Evolutionary conservation across 2,797 vertebrate species (phyloP), one percentile per base, ranked within the genome.

Genomic region (Melanotaenia trifasciata): DNA sequence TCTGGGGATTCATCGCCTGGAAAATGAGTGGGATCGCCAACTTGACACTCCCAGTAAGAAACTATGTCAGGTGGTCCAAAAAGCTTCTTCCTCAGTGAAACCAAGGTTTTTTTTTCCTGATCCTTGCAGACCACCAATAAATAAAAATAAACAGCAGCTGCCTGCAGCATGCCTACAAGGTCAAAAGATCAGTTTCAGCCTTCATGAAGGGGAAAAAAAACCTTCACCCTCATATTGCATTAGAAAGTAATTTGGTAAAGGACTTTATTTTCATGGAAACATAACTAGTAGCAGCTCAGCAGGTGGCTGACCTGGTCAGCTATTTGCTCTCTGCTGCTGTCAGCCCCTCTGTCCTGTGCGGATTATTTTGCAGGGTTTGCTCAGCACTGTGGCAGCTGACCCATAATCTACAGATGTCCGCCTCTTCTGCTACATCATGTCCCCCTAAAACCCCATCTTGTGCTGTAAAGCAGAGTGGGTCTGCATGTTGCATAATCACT

Each of bases 91-190:
- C 50, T 67, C 50, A 59, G 33, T 22, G 24, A 57, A 66, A 73
- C 35, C 5, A 32, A 14, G 32, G 22, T 7, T 24, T 63, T 62
- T 22, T 63, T 40, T 50, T 64, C 76, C 65, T 78, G 53, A 67
- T 72, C 9, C 60, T 58, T n/a, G 69, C 62, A 73, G 70, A 72
- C 64, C 71, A 67, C 60, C 62, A 38, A 71, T 90, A 88, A 92
- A 92, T 93, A 89, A 92, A 93, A 91, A 87, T 85, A 93, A 93
- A 92, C 86, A 80, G 65, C 78, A 82, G 85, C 86, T 90, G 78
- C 58, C 47, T 63, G 60, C 72, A 63, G 72, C 62, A 81, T 35
- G 54, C 70, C 80, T 74, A 77, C 56, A 35, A n/a, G 26, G 58
- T 58, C 59, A n/a, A 9, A 67, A 70, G 80, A 85, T 82, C 64